phyloP scores from a whole-genome alignment of 2,113 vertebrate species.

The Alaudala cheleensis region DNA sequence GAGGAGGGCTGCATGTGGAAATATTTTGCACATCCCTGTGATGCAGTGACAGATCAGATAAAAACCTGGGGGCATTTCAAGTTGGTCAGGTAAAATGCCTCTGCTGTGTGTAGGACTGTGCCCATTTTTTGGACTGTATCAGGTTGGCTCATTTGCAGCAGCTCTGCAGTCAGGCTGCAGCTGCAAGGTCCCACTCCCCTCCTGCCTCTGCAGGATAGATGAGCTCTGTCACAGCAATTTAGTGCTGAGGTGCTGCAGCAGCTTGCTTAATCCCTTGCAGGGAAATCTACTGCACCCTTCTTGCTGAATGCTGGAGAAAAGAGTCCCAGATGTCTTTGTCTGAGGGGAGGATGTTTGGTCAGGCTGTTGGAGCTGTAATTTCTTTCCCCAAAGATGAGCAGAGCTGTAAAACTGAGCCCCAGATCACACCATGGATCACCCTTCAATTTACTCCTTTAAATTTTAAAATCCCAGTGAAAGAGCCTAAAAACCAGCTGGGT shows the following conservation, averaged over 20 bases:
- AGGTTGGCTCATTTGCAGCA: background rate
- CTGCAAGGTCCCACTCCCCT: background rate
- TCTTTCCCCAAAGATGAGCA: slow-evolving; percentile 15
- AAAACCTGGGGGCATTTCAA: background rate
- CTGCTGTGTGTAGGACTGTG: background rate
- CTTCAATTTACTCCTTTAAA: background rate
- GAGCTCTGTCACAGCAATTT: background rate
- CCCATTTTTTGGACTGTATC: background rate
- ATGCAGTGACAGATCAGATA: background rate
- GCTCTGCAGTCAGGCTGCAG: background rate
- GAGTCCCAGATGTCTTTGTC: background rate
- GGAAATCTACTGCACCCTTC: background rate
- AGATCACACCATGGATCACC: background rate
- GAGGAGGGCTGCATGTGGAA: background rate
- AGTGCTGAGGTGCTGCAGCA: background rate
- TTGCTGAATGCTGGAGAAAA: background rate
- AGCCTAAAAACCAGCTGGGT: background rate
- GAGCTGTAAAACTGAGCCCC: slow-evolving; percentile 16
- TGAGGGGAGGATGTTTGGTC: background rate
- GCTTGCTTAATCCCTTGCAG: background rate
- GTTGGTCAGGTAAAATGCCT: background rate
- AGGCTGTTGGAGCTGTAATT: background rate
- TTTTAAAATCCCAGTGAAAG: background rate
- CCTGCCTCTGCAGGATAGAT: background rate
- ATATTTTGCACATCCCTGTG: background rate